Base-by-base conservation (phyloP, 2,797 vertebrate genomes). In the Rhynchotus rufescens region DNA sequence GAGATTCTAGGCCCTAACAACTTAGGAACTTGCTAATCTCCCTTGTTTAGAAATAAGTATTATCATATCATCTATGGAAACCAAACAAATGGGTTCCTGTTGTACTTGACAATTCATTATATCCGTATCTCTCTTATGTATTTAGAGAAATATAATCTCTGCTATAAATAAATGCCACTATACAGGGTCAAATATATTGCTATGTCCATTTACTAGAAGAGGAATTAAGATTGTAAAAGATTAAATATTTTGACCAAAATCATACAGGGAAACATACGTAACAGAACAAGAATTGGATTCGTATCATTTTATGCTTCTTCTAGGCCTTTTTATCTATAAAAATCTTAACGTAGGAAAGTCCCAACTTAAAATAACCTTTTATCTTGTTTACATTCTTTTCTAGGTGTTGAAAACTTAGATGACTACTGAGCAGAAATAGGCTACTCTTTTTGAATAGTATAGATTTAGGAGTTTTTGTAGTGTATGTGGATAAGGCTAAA, bases 21-120 rank as follows among this genome's bases (percentile, higher is more conserved):
- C 64, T 52, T 42, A 36, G 67, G 23, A 69, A 26, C 38, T 84
- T 85, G 72, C 44, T 83, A 4, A 17, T 68, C 23, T 74, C 26
- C 26, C 28, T 65, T 23, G 28, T 60, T 79, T 73, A 44, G 51
- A 74, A 60, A 77, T 60, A 22, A 5, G 10, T 52, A 8, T 76
- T 80, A 15, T 23, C 21, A 5, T 26, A 38, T 40, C 34, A 67
- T 30, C 32, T 62, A 0, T 19, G 34, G 56, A 83, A 91, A 62
- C 7, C 0, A 2, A 57, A n/a, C 32, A 65, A 0, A 1, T 32
- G 36, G 16, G 22, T 76, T 25, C 62, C 40, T 10, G 5, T 61
- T 82, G 30, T 80, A 32, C 25, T 82, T 26, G 40, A 30, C 51
- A 60, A 21, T 57, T 15, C 16, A 34, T 60, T 52, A 14, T 5